Evolutionary conservation across 2,888 invertebrate genomes (phyloP).

Genomic region (Nomada fucata): DNA sequence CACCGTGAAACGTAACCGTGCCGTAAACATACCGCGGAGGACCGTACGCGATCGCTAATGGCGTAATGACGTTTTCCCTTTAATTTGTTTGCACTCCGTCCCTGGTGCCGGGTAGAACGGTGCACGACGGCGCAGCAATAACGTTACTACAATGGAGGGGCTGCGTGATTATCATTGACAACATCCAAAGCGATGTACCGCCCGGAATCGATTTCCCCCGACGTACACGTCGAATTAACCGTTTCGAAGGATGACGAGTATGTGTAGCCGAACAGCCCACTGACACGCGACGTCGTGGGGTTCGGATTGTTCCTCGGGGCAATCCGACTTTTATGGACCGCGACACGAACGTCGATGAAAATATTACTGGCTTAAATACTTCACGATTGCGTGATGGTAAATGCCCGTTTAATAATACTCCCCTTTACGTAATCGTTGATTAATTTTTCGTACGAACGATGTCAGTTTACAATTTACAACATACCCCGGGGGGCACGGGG

Average conservation of each 20-base stretch:
- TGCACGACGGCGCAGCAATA: constrained; percentile 30
- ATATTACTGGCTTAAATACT: background rate
- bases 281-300: constrained; percentile 23
- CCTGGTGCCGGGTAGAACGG: constrained; percentile 1
- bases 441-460: constrained; percentile 1
- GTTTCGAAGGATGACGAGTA: constrained; percentile 6
- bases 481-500: too few species aligned
- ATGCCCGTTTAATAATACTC: background rate
- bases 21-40: constrained; percentile 55
- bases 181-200: constrained; percentile 16
- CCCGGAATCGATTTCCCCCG: constrained; percentile 40
- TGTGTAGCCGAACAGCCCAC: background rate
- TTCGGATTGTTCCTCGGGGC: background rate
- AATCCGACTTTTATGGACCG: constrained; percentile 13
- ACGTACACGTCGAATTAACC: constrained; percentile 24
- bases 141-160: constrained; percentile 27
- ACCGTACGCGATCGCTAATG: constrained; percentile 48
- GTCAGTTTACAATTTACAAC: background rate
- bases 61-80: constrained; percentile 58
- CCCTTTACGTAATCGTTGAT: background rate
- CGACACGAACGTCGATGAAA: constrained; percentile 5
- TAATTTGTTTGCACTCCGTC: constrained; percentile 50
- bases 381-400: background rate
- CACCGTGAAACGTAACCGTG: constrained; percentile 14
- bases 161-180: constrained; percentile 44